These are phyloP conservation scores for Saturnia japonica DNA, from an alignment of 2,888 invertebrate genomes.

Conservation along the genomic window DNA sequence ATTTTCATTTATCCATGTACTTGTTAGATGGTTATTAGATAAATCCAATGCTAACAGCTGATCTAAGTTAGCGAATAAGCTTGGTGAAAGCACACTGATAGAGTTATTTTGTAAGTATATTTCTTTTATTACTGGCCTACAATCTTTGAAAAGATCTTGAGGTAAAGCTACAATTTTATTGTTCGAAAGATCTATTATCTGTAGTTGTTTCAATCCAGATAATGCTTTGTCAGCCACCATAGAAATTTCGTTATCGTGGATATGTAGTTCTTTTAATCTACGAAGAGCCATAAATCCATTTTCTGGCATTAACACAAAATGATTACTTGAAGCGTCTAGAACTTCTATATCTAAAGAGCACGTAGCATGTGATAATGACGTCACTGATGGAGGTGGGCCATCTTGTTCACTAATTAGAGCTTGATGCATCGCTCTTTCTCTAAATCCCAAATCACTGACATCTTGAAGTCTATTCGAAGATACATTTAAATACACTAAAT, in stretches of 20 bases:
- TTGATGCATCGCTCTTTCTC: conserved; percentile 86
- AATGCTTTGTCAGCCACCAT: conserved; percentile 93
- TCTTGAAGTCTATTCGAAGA: conserved; percentile 94
- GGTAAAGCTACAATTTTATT: conserved; percentile 95
- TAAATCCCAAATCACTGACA: conserved; percentile 92
- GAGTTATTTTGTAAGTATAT: conserved; percentile 96
- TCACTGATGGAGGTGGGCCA: conserved; percentile 63
- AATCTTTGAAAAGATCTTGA: conserved; percentile 91
- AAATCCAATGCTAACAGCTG: conserved; percentile 91
- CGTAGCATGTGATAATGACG: conserved; percentile 72
- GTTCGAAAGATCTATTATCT: conserved; percentile 93
- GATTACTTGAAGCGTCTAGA: conserved; percentile 92
- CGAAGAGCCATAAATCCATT: conserved; percentile 91
- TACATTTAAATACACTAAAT: conserved; percentile 90
- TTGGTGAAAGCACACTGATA: conserved; percentile 91
- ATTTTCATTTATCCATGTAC: conserved; percentile 91
- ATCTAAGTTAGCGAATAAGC: conserved; percentile 91
- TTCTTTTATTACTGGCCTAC: conserved; percentile 90
- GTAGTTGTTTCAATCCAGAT: conserved; percentile 89
- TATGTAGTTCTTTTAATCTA: conserved; percentile 89
- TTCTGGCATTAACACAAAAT: conserved; percentile 91
- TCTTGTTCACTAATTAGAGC: conserved; percentile 85
- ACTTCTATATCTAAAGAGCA: conserved; percentile 92
- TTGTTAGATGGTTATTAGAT: conserved; percentile 92
- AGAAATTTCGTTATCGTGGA: conserved; percentile 94